These are phyloP conservation scores for Eutrigla gurnardus DNA, from an alignment of 2,797 vertebrate genomes.

Conservation along the genomic window DNA sequence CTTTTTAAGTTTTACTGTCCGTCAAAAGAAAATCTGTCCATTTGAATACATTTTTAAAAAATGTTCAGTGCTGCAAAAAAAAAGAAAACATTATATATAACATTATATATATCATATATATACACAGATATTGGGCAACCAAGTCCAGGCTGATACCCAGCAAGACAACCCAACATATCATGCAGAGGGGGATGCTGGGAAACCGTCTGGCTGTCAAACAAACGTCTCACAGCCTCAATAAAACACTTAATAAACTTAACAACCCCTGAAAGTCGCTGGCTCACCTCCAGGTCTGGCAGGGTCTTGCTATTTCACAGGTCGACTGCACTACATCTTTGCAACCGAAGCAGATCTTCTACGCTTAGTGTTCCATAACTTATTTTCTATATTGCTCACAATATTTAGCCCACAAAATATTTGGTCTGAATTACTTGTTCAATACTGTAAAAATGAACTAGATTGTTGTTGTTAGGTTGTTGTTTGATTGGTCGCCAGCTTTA, in stretches of 20 bases:
- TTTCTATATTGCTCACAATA: neutral
- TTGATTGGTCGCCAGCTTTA: neutral
- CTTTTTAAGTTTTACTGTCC: no score
- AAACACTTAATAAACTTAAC: slow-evolving; percentile 66
- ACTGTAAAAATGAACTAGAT: neutral
- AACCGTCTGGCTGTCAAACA: slow-evolving; percentile 45
- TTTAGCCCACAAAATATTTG: neutral
- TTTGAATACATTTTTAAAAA: neutral
- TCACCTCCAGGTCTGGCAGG: slow-evolving; percentile 29
- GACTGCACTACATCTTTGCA: slow-evolving; percentile 3
- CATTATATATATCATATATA: no score
- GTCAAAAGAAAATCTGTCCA: neutral
- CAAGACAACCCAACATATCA: neutral
- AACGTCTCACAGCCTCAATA: slow-evolving; percentile 60
- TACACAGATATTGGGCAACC: neutral
- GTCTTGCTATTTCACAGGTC: slow-evolving; percentile 41
- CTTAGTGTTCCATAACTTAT: neutral
- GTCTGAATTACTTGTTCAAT: neutral
- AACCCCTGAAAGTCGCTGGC: slow-evolving; percentile 42
- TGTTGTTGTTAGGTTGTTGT: no score
- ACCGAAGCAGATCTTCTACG: slow-evolving; percentile 8
- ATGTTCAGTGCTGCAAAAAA: neutral
- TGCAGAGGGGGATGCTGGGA: neutral
- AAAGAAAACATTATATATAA: neutral
- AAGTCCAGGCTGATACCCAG: neutral